Percentiles rank a stretch among this genome's conserved stretches.
Evolutionary conservation across 2,797 vertebrate genomes (phyloP).

Genomic region (Rhinoraja longicauda): DNA sequence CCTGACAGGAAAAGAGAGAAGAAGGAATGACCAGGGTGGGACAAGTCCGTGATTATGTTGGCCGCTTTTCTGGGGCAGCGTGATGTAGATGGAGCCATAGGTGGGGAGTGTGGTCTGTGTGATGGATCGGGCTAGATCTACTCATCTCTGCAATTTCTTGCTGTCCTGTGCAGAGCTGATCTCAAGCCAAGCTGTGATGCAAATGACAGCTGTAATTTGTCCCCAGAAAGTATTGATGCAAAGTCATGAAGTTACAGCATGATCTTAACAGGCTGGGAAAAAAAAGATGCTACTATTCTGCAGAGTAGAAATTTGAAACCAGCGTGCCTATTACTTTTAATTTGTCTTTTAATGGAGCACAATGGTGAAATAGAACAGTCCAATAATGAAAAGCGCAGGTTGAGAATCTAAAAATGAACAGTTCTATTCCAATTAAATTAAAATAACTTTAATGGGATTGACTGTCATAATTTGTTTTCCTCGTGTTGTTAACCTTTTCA

Average conservation of each 20-base stretch:
- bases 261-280: background rate
- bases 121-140: too few relatives aligned
- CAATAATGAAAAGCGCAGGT: slow-evolving; percentile 9
- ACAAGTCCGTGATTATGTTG: too few relatives aligned
- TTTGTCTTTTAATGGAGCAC: slow-evolving; percentile 3
- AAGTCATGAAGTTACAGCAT: slow-evolving; percentile 9
- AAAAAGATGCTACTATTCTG: slow-evolving; percentile 6
- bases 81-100: too few relatives aligned
- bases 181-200: too few relatives aligned
- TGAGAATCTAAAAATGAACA: slow-evolving; percentile 11
- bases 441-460: slow-evolving; percentile 2
- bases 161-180: too few relatives aligned
- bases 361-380: background rate
- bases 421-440: background rate
- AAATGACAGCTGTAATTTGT: background rate
- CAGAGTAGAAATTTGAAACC: background rate
- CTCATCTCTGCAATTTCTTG: too few relatives aligned
- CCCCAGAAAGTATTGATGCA: background rate
- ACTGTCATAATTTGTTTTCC: background rate
- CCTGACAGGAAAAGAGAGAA: too few relatives aligned
- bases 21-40: too few relatives aligned
- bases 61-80: too few relatives aligned
- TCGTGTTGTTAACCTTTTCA: background rate
- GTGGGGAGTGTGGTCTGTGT: too few relatives aligned
- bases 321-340: background rate